phyloP scores from a whole-genome alignment of 2,113 vertebrate genomes.

The Apus apus region DNA sequence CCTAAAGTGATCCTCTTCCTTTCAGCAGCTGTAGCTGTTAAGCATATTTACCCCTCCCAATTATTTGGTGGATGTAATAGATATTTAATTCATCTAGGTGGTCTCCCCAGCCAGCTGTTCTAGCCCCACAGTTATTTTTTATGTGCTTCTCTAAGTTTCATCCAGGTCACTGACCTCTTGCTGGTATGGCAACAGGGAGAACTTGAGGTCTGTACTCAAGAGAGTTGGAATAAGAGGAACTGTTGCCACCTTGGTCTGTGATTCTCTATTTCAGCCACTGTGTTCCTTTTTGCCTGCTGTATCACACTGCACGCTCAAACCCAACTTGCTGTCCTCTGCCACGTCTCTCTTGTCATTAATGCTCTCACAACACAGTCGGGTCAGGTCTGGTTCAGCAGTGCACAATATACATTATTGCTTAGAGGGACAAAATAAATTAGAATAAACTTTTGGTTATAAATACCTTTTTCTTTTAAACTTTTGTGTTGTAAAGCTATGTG shows the following conservation, averaged over 20 bases:
- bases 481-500: not conserved
- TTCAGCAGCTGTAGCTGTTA: not conserved
- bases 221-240: not conserved
- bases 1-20: constrained; percentile 5
- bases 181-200: not conserved
- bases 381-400: constrained; percentile 20
- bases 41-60: not conserved
- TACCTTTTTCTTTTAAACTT: not conserved
- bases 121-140: not conserved
- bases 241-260: not conserved
- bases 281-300: constrained; percentile 3
- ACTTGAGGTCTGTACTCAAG: not conserved
- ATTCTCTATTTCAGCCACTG: not conserved
- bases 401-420: not conserved
- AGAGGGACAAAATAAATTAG: not conserved
- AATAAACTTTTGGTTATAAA: not conserved
- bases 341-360: not conserved
- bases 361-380: not conserved
- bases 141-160: not conserved
- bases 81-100: not conserved
- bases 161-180: not conserved
- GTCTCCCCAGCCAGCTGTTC: not conserved
- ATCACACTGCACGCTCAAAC: not conserved
- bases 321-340: constrained; percentile 24
- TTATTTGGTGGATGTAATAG: not conserved